Base-by-base conservation (phyloP, 2,797 vertebrate species). In the Cyprinodon diabolis region DNA sequence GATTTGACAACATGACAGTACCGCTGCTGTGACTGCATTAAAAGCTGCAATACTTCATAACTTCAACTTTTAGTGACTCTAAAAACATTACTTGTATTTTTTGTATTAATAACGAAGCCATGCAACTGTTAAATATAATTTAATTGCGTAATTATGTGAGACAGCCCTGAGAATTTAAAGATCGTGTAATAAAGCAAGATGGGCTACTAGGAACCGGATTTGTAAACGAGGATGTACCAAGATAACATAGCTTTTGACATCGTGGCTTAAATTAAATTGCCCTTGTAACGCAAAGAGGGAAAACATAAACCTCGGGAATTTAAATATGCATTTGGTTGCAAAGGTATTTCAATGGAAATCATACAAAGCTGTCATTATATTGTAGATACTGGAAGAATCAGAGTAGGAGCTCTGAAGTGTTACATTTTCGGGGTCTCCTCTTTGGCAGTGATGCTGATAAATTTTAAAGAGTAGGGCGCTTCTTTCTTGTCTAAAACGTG, bases 321-420 rank as follows among this genome's bases (percentile, higher is more conserved):
- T 1, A 67, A 37, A 48, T n/a, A 0, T n/a, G 21, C 0, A 5
- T 60, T 66, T 21, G 12, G 1, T 3, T 7, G n/a, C 0, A 12
- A 21, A 43, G 9, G 1, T 0, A 56, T 43, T 40, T 17, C 13
- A 23, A 17, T 37, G 35, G 0, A 11, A 56, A 5, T 17, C 13
- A 5, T 1, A 21, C 1, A 17, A 37, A 23, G 1, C 1, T 37
- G 11, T 17, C 13, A 30, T 2, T 25, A 68, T 21, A 58, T 63
- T 25, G 49, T 69, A 52, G 2, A 2, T 40, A 8, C 30, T 71
- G 78, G 76, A 12, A 14, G 0, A 30, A 58, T 68, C 69, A 68
- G 82, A 89, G 86, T 86, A 81, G 13, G 75, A 86, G 9, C 15
- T 87, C 83, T 73, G n/a, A 1, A 23, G n/a, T 6, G 66, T 19